These are phyloP conservation scores for Cepaea hortensis DNA, from an alignment of 2,888 invertebrate species.

Conservation along the genomic window DNA sequence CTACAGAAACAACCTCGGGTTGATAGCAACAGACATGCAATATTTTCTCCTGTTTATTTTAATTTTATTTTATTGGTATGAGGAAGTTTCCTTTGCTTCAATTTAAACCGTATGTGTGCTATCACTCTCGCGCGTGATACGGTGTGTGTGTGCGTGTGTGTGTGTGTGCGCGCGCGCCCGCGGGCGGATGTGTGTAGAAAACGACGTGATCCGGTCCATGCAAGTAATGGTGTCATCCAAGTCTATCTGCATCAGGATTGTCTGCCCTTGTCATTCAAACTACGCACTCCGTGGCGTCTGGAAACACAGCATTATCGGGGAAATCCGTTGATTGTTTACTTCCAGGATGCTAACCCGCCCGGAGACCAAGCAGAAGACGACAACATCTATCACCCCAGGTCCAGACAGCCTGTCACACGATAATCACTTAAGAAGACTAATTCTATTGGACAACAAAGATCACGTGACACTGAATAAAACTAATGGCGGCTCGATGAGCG, in stretches of 20 bases:
- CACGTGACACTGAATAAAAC: neutral
- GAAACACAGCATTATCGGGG: neutral
- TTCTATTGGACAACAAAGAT: neutral
- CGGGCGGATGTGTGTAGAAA: no score
- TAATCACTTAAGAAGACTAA: neutral
- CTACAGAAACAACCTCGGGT: no score
- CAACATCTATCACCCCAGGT: neutral
- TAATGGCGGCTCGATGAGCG: neutral
- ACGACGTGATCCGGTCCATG: no score
- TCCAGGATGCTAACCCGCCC: neutral
- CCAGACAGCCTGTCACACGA: neutral
- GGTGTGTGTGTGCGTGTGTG: no score
- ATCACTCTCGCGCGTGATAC: no score
- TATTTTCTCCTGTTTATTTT: no score
- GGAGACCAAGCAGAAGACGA: neutral
- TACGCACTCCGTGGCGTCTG: neutral
- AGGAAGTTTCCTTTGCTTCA: no score
- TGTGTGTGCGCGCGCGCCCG: no score
- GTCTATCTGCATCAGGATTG: neutral
- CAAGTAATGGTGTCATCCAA: neutral
- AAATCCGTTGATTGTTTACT: constrained; percentile 6
- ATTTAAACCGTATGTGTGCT: no score
- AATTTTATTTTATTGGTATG: no score
- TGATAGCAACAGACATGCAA: no score
- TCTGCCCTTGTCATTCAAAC: neutral